Percentiles rank a stretch among this genome's conserved stretches.
Evolutionary conservation across 2,888 invertebrate species (phyloP).

Genomic region (Sesamia inferens): DNA sequence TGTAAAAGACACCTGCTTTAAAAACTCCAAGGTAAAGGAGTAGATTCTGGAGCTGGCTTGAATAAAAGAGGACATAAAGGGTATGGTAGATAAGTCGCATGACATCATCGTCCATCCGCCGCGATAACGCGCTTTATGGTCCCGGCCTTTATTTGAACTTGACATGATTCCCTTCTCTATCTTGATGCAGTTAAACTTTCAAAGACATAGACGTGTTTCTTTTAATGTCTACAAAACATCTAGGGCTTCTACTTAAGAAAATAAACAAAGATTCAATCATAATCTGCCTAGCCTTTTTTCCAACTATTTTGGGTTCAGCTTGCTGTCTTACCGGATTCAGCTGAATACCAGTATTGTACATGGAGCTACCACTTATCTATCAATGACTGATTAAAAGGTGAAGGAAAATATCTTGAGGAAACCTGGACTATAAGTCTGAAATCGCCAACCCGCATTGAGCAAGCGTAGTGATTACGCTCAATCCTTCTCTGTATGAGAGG

Average conservation of each 20-base stretch:
- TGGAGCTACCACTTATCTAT: too few species aligned
- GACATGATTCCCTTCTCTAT: slow-evolving; percentile 81
- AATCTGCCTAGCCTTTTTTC: too few species aligned
- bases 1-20: slow-evolving; percentile 26
- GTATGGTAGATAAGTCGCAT: slow-evolving; percentile 76
- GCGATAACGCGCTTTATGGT: slow-evolving; percentile 83
- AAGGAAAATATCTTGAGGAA: too few species aligned
- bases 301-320: too few species aligned
- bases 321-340: too few species aligned
- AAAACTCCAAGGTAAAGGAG: slow-evolving; percentile 44
- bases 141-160: slow-evolving; percentile 82
- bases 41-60: slow-evolving; percentile 61
- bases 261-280: neutral
- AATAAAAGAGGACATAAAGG: slow-evolving; percentile 71
- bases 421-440: too few species aligned
- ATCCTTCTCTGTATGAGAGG: too few species aligned
- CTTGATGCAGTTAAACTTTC: slow-evolving; percentile 75
- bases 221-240: slow-evolving; percentile 36
- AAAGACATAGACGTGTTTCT: slow-evolving; percentile 57
- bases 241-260: neutral
- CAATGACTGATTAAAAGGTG: too few species aligned
- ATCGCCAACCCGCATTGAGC: too few species aligned
- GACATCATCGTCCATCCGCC: slow-evolving; percentile 73
- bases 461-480: too few species aligned
- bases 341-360: too few species aligned